Evolutionary conservation across 2,113 vertebrate species (phyloP).

Genomic region (Galeopterus variegatus): DNA sequence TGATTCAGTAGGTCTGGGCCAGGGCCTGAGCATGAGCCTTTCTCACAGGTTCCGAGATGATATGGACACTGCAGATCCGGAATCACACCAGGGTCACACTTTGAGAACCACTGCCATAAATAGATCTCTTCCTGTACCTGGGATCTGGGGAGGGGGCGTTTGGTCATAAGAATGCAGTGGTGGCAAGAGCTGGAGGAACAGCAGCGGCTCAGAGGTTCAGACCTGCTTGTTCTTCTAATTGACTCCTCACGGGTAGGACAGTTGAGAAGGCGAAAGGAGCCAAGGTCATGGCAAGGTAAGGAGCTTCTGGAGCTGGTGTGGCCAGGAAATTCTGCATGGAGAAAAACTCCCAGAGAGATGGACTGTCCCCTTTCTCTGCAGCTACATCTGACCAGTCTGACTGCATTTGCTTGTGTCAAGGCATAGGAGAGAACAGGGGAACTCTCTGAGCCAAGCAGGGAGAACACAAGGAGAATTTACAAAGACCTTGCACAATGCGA

Average conservation of each 20-base stretch:
- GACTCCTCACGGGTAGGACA: not conserved
- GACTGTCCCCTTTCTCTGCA: not conserved
- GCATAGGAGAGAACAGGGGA: not conserved
- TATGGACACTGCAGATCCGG: not conserved
- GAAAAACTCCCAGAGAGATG: not conserved
- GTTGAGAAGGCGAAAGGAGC: not conserved
- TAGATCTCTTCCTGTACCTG: not conserved
- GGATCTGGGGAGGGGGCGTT: not conserved
- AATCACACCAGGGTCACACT: not conserved
- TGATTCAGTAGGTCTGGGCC: not conserved
- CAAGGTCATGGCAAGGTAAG: not conserved
- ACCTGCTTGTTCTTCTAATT: not conserved
- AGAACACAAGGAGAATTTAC: not conserved
- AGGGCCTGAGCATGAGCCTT: not conserved
- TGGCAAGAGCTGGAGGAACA: not conserved
- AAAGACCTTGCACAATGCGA: fast-evolving
- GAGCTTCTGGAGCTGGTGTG: not conserved
- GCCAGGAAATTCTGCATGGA: not conserved
- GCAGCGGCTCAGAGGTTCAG: not conserved
- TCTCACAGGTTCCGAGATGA: not conserved
- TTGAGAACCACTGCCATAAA: not conserved
- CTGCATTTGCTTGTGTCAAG: not conserved
- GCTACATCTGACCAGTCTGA: not conserved
- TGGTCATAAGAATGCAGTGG: not conserved
- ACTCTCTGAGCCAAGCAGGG: too few relatives aligned